Base-by-base conservation (phyloP, 2,888 invertebrate species). In the Rutpela maculata region DNA sequence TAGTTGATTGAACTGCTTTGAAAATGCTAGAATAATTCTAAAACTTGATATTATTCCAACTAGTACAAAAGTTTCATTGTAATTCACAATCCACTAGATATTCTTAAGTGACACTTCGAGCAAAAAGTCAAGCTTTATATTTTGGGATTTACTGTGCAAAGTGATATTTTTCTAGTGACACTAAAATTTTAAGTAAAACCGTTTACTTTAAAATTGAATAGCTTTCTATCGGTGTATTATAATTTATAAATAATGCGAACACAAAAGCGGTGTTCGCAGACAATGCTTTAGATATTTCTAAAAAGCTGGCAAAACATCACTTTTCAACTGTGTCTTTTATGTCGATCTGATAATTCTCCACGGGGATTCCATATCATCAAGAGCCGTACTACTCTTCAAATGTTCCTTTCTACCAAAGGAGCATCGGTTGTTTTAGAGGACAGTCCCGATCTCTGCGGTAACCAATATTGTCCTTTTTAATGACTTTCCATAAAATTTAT, bases 271-370 rank as follows among this genome's bases (percentile, higher is more conserved):
- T 55, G 15, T 59, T 59, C 62, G 19, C 35, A 76, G 76, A 77
- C 63, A 62, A 69, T 67, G 76, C 74, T 72, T 71, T 69, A 63
- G 72, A 81, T 80, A 78, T 74, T 75, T 74, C 69, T 76, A 82
- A 84, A 85, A 84, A 87, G 85, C 87, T 87, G 88, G 85, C 87
- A 86, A 88, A 88, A 87, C 87, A 88, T 87, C 87, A 86, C 86
- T 87, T 88, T 85, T 87, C 86, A 80, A 82, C 78, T 80, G 80
- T 86, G 87, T 87, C 85, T 80, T 78, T 83, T 74, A 78, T 80
- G 79, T 72, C 63, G 78, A 84, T 84, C 83, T 79, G 87, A 87
- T 87, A 87, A 87, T 78, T 65, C 83, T 79, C 85, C 78, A 81
- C 80, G 79, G 86, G 85, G 83, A 78, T 79, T 76, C 82, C 76